Percentiles rank a stretch among this genome's conserved stretches.
phyloP scores from a whole-genome alignment of 1,140 invertebrate genomes.

The Ostrea denselamellosa region DNA sequence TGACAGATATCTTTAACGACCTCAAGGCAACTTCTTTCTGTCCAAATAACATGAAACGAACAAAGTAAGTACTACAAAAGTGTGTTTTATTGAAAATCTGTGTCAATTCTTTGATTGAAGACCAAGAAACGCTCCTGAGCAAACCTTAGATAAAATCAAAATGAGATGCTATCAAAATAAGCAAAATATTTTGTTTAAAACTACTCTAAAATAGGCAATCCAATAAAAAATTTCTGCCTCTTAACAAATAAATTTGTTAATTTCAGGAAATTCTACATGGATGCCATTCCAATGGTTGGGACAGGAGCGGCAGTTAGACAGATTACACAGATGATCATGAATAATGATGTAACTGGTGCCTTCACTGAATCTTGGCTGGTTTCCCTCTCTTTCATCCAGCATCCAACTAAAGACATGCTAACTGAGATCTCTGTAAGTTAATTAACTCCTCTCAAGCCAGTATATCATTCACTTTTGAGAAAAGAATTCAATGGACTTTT shows the following conservation, averaged over 20 bases:
- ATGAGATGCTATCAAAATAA: too few species aligned
- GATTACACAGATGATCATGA: slow-evolving; percentile 89
- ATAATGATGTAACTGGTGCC: slow-evolving; percentile 83
- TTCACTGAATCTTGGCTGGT: slow-evolving; percentile 88
- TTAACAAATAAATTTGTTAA: not conserved
- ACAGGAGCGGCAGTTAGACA: slow-evolving; percentile 88
- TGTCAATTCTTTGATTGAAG: not conserved
- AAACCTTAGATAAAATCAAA: not conserved
- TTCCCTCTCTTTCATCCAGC: slow-evolving; percentile 88
- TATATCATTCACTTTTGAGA: not conserved
- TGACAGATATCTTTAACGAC: slow-evolving; percentile 57
- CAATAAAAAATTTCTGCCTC: not conserved
- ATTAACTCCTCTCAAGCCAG: not conserved
- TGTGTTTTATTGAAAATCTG: too few species aligned
- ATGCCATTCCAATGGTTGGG: slow-evolving; percentile 90
- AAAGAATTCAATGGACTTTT: not conserved
- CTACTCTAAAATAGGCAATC: too few species aligned
- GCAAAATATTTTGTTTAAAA: too few species aligned
- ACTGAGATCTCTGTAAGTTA: slow-evolving; percentile 81
- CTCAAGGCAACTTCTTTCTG: slow-evolving; percentile 63
- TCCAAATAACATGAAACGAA: slow-evolving; percentile 59
- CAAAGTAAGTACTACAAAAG: slow-evolving; percentile 61
- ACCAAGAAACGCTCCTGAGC: not conserved
- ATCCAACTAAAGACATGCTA: slow-evolving; percentile 87
- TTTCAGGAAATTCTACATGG: slow-evolving; percentile 80